Conservation (phyloP, 2,113 vertebrate genomes). For the Cephalopholis sonnerati region DNA sequence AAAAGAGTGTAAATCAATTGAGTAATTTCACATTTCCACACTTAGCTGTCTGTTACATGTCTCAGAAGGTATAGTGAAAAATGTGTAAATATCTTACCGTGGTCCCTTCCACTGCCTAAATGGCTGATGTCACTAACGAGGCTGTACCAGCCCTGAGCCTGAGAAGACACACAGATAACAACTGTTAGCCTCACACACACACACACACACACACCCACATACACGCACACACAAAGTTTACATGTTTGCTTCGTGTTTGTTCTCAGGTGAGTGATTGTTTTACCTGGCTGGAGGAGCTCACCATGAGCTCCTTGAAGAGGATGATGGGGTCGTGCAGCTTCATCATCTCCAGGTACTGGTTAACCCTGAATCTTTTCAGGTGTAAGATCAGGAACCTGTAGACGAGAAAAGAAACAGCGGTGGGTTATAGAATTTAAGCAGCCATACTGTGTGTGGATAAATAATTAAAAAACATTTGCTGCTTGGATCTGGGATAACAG, state of each 20-base stretch:
- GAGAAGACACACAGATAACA: not conserved
- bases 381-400: not conserved
- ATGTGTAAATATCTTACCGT: not conserved
- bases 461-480: no score
- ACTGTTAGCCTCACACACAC: not conserved
- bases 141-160: not conserved
- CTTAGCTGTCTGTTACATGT: not conserved
- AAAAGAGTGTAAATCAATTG: no score
- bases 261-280: not conserved
- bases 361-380: not conserved
- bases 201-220: no score
- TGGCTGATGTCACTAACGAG: not conserved
- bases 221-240: not conserved
- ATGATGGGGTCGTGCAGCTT: not conserved
- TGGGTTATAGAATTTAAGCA: no score
- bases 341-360: not conserved
- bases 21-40: no score
- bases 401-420: not conserved
- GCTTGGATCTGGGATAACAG: no score
- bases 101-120: not conserved
- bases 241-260: not conserved
- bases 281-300: not conserved
- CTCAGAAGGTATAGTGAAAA: no score
- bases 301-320: not conserved
- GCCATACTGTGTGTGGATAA: no score